Base-by-base conservation (phyloP, 2,797 vertebrate species). In the Spea hammondii region DNA sequence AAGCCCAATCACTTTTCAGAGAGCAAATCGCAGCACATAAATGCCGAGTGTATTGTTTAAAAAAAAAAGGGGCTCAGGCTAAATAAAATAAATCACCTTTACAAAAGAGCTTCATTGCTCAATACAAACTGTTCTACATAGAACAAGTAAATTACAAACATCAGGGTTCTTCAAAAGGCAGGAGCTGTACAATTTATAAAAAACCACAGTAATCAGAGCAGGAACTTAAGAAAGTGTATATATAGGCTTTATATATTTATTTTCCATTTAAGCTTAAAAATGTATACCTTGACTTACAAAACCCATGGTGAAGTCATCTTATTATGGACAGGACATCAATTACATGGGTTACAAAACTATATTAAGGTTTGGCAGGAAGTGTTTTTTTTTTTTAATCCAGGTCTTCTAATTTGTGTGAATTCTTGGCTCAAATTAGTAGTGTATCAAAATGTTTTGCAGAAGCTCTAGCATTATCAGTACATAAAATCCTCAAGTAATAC, bases 131-230 rank as follows among this genome's bases (percentile, higher is more conserved):
- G 79, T 68, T 73, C 79, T 82, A 55, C 75, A 77, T 69, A 62
- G 70, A 73, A 82, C 64, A 82, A 82, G 77, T 82, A 82, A 73
- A 82, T 82, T 68, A 77, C 74, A 77, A 82, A 72, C 79, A 73
- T 77, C 79, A 82, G 79, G 74, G 74, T 72, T 73, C 74, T 77
- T 73, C 62, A 71, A 77, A 77, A 77, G 54, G 75, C 69, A 54
- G 48, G 75, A 73, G 74, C 53, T 73, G 73, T 77, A 82, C 79
- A 82, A 77, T 82, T 82, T 77, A n/a, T 32, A 62, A 57, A 13
- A 54, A 77, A 46, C 70, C 70, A 68, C 77, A 47, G 79, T 74
- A 68, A 64, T 69, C n/a, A 64, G 70, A 73, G 57, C 64, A 64
- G 47, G 64, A 72, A 65, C 74, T 77, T 82, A 77, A 67, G 50